A percentile compares a stretch with the other conserved stretches of the same genome.
These are phyloP conservation scores for western clawed frog (Xenopus tropicalis) DNA, from an alignment of 2,113 vertebrate genomes.

Conservation along the genomic window UCB_Xtro_10.0 CM004450.2:54860501-54861000, in stretches of 20 bases:
- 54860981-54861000: conserved; percentile 26
- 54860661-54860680: no score
- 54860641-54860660: not conserved
- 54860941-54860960: not conserved
- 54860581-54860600: conserved; percentile 1
- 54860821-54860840: not conserved
- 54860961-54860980: conserved; percentile 23
- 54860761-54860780: not conserved
- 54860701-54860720: not conserved
- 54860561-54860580: conserved; percentile 3
- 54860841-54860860: no score
- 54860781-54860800: not conserved
- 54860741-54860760: not conserved
- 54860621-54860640: conserved; percentile 2
- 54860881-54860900: no score
- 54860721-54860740: not conserved
- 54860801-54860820: conserved; percentile 6
- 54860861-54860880: no score
- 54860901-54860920: conserved; percentile 21
- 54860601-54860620: not conserved
- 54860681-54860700: not conserved
- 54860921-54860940: conserved; percentile 25
- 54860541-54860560: conserved; percentile 1
- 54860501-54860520: not conserved
- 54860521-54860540: not conserved